Conservation (phyloP, 2,797 vertebrate species). For the Pangasius sanitwongsei region DNA sequence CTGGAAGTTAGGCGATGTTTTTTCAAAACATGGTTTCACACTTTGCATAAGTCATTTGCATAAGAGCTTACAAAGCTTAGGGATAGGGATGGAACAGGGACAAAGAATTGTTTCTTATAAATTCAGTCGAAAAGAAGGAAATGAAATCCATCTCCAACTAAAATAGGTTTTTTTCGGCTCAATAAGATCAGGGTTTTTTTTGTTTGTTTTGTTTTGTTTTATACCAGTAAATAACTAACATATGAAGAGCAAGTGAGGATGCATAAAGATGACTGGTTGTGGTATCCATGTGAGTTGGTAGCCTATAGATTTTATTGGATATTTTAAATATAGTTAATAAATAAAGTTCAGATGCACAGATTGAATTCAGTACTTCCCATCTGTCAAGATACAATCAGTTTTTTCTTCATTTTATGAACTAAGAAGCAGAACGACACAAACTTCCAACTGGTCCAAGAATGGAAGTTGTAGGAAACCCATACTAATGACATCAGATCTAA, state of each 20-base stretch:
- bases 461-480: background rate
- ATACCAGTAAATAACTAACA: no score
- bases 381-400: background rate
- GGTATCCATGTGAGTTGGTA: background rate
- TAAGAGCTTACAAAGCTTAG: background rate
- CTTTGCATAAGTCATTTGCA: slow-evolving; percentile 26
- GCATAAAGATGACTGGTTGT: no score
- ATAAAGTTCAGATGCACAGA: background rate
- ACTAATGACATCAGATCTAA: background rate
- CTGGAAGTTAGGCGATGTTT: background rate
- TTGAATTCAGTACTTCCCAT: background rate
- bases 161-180: no score
- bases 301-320: background rate
- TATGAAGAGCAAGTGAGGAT: no score
- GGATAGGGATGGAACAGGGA: background rate
- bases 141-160: background rate
- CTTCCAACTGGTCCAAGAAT: background rate
- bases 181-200: background rate
- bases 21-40: background rate
- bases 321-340: background rate
- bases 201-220: background rate
- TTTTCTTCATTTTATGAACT: background rate
- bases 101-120: background rate
- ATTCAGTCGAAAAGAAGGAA: background rate
- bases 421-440: background rate